Percentiles rank a stretch among this genome's conserved stretches.
phyloP scores from a whole-genome alignment of 2,888 invertebrate species.

The Lycaena phlaeas region DNA sequence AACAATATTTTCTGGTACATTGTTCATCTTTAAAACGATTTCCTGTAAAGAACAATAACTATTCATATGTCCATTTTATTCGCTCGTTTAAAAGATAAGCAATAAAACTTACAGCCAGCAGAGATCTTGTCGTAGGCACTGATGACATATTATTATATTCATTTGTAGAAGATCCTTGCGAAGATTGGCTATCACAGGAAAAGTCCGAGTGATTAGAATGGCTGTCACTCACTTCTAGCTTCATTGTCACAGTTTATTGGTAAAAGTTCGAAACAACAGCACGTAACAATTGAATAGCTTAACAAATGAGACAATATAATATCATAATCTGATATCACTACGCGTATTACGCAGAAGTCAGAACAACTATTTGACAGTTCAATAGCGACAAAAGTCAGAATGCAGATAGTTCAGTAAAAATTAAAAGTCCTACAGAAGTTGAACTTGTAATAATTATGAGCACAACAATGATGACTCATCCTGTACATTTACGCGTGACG shows the following conservation, averaged over 20 bases:
- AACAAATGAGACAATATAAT: background rate
- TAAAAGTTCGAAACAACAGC: slow-evolving; percentile 27
- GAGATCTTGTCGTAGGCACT: slow-evolving; percentile 44
- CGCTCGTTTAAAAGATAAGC: background rate
- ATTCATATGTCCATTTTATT: too few species aligned
- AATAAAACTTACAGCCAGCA: slow-evolving; percentile 27
- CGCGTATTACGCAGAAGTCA: slow-evolving; percentile 20
- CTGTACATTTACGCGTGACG: slow-evolving; percentile 51
- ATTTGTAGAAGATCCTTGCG: slow-evolving; percentile 71
- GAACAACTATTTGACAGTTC: slow-evolving; percentile 45
- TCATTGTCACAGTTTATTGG: slow-evolving; percentile 67
- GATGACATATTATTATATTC: slow-evolving; percentile 44
- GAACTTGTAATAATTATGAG: slow-evolving; percentile 43
- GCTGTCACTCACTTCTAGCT: slow-evolving; percentile 74
- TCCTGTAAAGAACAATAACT: too few species aligned
- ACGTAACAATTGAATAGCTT: slow-evolving; percentile 19
- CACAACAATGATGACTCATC: slow-evolving; percentile 68
- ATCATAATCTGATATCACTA: slow-evolving; percentile 29
- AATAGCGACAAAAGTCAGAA: slow-evolving; percentile 24
- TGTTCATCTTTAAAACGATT: too few species aligned
- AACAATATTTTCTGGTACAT: too few species aligned
- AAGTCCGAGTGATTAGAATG: slow-evolving; percentile 75
- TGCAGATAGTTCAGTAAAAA: slow-evolving; percentile 22
- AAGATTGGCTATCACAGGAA: slow-evolving; percentile 74
- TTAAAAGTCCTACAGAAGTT: slow-evolving; percentile 33